These are phyloP conservation scores for Myrmecobius fasciatus DNA, from an alignment of 2,113 vertebrate genomes.

Conservation along the genomic window DNA sequence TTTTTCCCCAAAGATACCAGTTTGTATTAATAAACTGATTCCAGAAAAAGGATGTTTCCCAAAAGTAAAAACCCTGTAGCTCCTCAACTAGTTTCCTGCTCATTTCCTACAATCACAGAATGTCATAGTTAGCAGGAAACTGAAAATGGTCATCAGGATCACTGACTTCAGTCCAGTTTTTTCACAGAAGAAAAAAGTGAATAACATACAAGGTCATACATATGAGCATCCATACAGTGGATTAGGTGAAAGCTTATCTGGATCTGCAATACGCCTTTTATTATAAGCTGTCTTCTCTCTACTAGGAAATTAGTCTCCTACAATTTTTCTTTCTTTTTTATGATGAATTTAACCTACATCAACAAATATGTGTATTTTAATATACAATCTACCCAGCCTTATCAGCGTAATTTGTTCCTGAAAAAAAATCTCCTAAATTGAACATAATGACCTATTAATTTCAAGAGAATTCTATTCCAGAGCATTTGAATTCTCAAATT, in stretches of 20 bases:
- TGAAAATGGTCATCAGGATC: too few species aligned
- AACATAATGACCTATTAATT: not conserved
- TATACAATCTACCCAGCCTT: not conserved
- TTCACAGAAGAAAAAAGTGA: too few species aligned
- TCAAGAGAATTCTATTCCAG: not conserved
- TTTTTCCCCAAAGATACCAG: not conserved
- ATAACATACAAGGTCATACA: too few species aligned
- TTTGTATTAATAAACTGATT: conserved; percentile 17
- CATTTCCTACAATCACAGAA: too few species aligned
- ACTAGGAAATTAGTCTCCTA: not conserved
- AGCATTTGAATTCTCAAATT: not conserved
- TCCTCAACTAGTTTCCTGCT: too few species aligned
- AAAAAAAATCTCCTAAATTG: not conserved
- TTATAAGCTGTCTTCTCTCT: not conserved
- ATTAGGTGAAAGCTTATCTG: not conserved
- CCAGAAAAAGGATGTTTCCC: not conserved
- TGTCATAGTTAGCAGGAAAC: too few species aligned
- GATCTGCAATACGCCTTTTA: not conserved
- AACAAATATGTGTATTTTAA: not conserved
- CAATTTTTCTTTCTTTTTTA: not conserved
- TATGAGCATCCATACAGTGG: not conserved
- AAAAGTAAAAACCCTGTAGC: not conserved
- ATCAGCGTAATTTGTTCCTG: not conserved
- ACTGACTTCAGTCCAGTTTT: too few species aligned
- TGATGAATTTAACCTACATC: not conserved